A percentile compares a stretch with the other conserved stretches of the same genome.
Evolutionary conservation across 2,113 vertebrate genomes (phyloP).

Genomic region (Lethenteron reissneri): DNA sequence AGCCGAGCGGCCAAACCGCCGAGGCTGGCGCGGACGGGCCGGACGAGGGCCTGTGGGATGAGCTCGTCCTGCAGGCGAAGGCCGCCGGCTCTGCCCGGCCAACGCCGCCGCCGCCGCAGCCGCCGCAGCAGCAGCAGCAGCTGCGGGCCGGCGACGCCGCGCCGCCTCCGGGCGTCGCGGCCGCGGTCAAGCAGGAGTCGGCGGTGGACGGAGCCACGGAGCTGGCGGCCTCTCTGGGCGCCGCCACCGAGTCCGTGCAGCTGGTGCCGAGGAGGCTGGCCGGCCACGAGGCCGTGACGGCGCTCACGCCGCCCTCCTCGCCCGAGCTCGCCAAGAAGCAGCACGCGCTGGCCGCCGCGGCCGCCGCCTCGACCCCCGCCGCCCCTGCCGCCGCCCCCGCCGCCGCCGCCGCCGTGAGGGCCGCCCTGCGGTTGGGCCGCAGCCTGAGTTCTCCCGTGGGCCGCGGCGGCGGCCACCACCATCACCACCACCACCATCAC

Average conservation of each 20-base stretch:
- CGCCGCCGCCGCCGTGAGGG: constrained; percentile 67
- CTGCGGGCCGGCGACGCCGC: constrained; percentile 34
- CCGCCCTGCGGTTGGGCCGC: constrained; percentile 51
- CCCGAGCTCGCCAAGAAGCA: constrained; percentile 86
- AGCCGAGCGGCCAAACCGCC: constrained; percentile 32
- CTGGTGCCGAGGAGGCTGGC: constrained; percentile 52
- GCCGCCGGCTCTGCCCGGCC: neutral
- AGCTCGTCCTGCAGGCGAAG: neutral
- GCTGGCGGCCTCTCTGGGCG: constrained; percentile 28
- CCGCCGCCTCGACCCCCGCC: constrained; percentile 35
- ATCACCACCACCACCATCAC: constrained; percentile 8
- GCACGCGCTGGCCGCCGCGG: constrained; percentile 55
- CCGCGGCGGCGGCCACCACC: constrained; percentile 28
- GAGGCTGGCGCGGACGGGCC: constrained; percentile 43
- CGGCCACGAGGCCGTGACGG: constrained; percentile 86
- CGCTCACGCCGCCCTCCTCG: constrained; percentile 82
- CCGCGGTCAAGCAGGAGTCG: constrained; percentile 37
- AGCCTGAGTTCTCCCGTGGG: constrained; percentile 25
- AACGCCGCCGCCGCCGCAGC: constrained; percentile 22
- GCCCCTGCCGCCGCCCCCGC: neutral
- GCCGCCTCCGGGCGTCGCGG: constrained; percentile 36
- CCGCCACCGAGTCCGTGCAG: constrained; percentile 31
- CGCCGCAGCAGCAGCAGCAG: constrained; percentile 35
- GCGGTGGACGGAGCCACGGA: constrained; percentile 25
- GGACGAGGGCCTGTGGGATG: constrained; percentile 17